Evolutionary conservation across 2,888 invertebrate species (phyloP), one percentile per base, ranked within the genome.

Genomic region (Deilephila porcellus): DNA sequence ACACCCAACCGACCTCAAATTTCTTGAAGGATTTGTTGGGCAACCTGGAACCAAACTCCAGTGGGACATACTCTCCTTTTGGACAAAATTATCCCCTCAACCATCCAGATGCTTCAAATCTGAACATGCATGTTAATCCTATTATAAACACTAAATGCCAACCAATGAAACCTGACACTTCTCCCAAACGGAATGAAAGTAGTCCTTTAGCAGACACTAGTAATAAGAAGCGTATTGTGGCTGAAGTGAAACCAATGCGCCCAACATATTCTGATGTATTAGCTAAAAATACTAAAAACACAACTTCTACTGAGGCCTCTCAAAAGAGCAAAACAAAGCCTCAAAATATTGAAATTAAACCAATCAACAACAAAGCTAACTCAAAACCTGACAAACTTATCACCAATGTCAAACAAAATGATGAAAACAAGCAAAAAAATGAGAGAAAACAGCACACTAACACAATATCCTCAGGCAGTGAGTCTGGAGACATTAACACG

Each of bases 171-270:
- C 76, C 82, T 56, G 91, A 93, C 8, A 89, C 85, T 74, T 93
- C 93, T 56, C 92, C 92, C 32, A 95, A 93, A 75, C 86, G 91
- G 74, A 92, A 91, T 87, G 94, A 93, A 77, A 91, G 90, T 75
- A 92, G 90, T 75, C 94, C 93, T 32, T 80, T 94, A 71, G 95
- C 95, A 80, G 95, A 95, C 74, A 95, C 95, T 37, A 95, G 94
- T 78, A 94, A 90, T 75, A 96, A 96, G 81, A 97, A 97, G 74
- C 95, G 97, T 71, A 97, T 97, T 88, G 96, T 98, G 0, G 98
- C 97, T 59, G 98, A 98, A 91, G 98, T 98, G 0, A 97, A 97
- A 83, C 98, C 98, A 0, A 98, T 98, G 97, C 95, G 98, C 73
- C 97, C 98, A 71, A 97, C 97, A 19, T 98, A 98, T 87, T 98